Percentiles rank a stretch among this genome's conserved stretches.
Evolutionary conservation across 92 coral and sea anemone species (phyloP).

Genomic region (Micromussa lordhowensis): DNA sequence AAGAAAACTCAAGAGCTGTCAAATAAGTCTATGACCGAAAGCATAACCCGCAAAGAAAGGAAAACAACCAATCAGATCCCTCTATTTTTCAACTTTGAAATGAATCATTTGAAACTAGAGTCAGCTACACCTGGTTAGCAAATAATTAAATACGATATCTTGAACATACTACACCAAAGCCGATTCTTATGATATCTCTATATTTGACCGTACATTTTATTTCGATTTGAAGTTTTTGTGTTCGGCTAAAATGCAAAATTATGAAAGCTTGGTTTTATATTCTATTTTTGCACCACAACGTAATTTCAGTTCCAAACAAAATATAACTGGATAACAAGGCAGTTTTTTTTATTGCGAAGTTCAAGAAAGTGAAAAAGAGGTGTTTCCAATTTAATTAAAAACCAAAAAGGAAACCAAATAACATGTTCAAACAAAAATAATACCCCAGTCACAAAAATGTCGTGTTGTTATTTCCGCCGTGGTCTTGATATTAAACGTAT

Average conservation of each 20-base stretch:
- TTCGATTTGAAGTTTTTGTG: background rate
- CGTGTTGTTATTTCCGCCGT: too few species aligned
- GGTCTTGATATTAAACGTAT: background rate
- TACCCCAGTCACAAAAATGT: background rate
- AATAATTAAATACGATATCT: too few species aligned
- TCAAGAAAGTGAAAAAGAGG: background rate
- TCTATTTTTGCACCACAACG: background rate
- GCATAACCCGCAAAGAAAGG: background rate
- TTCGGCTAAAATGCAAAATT: background rate
- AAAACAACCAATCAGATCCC: background rate
- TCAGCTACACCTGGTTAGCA: too few species aligned
- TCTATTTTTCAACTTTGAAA: background rate
- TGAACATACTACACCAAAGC: too few species aligned
- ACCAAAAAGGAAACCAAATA: background rate
- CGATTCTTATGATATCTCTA: too few species aligned
- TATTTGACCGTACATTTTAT: too few species aligned
- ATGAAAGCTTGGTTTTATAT: background rate
- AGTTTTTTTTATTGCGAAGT: background rate
- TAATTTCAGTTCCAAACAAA: background rate
- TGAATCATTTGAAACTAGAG: too few species aligned
- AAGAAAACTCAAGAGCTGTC: too few species aligned
- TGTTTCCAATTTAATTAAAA: too few species aligned
- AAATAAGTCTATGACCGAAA: too few species aligned
- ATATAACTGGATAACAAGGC: too few species aligned
- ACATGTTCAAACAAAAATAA: too few species aligned